phyloP scores from a whole-genome alignment of 2,888 invertebrate species.

The Odontocerum albicorne region DNA sequence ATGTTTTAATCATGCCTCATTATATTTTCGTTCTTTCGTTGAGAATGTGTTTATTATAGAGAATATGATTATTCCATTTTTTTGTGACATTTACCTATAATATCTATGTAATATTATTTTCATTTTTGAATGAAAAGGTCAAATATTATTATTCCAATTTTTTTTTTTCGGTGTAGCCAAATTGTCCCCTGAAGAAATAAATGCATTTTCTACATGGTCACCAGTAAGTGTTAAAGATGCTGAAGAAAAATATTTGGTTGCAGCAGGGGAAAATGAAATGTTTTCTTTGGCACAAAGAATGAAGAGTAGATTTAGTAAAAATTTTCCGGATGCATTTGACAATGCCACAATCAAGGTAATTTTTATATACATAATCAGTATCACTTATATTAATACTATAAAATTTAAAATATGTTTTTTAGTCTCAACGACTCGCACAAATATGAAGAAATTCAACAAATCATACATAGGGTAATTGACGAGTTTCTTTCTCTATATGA shows the following conservation, averaged over 20 bases:
- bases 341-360: conserved; percentile 31
- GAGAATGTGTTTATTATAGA: too few relatives aligned
- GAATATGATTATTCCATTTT: too few relatives aligned
- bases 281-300: conserved; percentile 71
- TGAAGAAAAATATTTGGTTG: conserved; percentile 63
- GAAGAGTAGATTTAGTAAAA: conserved; percentile 67
- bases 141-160: neutral
- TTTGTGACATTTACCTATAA: too few relatives aligned
- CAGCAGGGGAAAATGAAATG: conserved; percentile 79
- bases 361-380: conserved; percentile 14
- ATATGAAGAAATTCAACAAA: too few relatives aligned
- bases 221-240: conserved; percentile 49
- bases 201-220: conserved; percentile 62
- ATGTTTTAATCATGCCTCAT: too few relatives aligned
- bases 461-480: neutral
- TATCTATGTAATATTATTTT: too few relatives aligned
- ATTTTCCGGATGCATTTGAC: conserved; percentile 9
- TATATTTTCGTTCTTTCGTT: too few relatives aligned
- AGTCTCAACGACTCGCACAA: too few relatives aligned
- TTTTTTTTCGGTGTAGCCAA: conserved; percentile 42
- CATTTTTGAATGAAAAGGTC: neutral
- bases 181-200: conserved; percentile 48
- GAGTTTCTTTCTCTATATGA: neutral
- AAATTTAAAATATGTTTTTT: too few relatives aligned
- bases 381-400: neutral